These are phyloP conservation scores for Formica selysi DNA, from an alignment of 1,140 invertebrate genomes.

Conservation along the genomic window DNA sequence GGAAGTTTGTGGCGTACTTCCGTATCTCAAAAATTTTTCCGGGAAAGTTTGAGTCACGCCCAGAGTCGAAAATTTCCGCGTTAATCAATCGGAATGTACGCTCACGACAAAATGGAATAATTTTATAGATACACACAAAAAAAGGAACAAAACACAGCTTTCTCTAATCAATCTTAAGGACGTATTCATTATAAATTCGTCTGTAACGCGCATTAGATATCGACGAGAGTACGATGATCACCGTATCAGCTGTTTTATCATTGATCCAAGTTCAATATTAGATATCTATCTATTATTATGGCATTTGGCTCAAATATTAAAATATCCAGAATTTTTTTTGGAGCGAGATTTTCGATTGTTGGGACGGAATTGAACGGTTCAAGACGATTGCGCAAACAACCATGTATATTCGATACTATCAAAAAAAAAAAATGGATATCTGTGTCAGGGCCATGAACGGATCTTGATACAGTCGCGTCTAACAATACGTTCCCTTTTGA, in stretches of 20 bases:
- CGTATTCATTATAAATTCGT: constrained; percentile 1
- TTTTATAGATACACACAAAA: neutral
- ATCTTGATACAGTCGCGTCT: constrained; percentile 49
- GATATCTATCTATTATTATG: constrained; percentile 89
- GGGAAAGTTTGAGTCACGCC: neutral
- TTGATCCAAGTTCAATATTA: constrained; percentile 98
- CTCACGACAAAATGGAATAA: neutral
- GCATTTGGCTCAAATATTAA: neutral
- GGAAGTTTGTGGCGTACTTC: neutral
- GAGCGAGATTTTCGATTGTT: neutral
- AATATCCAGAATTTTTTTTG: neutral
- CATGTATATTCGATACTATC: neutral
- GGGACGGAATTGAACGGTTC: neutral
- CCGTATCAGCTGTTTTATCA: constrained; percentile 93
- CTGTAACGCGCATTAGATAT: neutral
- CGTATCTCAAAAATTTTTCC: neutral
- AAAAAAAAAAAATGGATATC: constrained; percentile 40
- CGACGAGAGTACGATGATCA: constrained; percentile 85
- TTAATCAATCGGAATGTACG: neutral
- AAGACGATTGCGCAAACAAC: neutral
- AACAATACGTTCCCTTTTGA: constrained; percentile 60
- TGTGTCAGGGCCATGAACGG: constrained; percentile 58
- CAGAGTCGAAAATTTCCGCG: neutral
- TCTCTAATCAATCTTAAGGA: constrained; percentile 22
- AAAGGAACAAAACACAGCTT: neutral